Conservation (phyloP, 2,797 vertebrate genomes). For the Manis javanica region DNA sequence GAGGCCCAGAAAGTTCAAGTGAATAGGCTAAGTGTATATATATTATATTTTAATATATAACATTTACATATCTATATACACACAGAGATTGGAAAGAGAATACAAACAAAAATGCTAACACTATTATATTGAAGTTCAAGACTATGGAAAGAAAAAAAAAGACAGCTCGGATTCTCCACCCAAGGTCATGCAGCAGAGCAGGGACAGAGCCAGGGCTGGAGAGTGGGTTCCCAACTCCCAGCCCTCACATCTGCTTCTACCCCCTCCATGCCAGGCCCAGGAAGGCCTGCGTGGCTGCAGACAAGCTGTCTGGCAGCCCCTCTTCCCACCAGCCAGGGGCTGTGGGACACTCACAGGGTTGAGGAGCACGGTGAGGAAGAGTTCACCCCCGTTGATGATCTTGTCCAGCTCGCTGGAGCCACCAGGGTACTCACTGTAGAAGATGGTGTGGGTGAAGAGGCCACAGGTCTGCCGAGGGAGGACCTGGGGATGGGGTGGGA, state of each 20-base stretch:
- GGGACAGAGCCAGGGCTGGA: neutral
- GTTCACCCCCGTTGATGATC: constrained; percentile 98
- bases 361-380: constrained; percentile 97
- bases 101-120: neutral
- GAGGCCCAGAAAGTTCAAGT: neutral
- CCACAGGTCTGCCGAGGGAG: constrained; percentile 97
- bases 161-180: too few relatives aligned
- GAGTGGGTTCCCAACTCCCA: neutral
- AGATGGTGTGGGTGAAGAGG: constrained; percentile 99
- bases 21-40: neutral
- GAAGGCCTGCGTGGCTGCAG: neutral
- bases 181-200: neutral
- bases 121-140: neutral
- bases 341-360: constrained; percentile 93
- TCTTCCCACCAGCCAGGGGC: neutral
- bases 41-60: neutral
- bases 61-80: neutral
- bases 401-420: constrained; percentile 97
- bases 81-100: neutral
- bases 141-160: neutral
- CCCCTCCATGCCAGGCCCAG: neutral
- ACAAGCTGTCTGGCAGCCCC: neutral
- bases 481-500: constrained; percentile 86
- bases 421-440: constrained; percentile 98
- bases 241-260: neutral